Base-by-base conservation (phyloP, 2,797 vertebrate genomes). In the Lateolabrax maculatus region DNA sequence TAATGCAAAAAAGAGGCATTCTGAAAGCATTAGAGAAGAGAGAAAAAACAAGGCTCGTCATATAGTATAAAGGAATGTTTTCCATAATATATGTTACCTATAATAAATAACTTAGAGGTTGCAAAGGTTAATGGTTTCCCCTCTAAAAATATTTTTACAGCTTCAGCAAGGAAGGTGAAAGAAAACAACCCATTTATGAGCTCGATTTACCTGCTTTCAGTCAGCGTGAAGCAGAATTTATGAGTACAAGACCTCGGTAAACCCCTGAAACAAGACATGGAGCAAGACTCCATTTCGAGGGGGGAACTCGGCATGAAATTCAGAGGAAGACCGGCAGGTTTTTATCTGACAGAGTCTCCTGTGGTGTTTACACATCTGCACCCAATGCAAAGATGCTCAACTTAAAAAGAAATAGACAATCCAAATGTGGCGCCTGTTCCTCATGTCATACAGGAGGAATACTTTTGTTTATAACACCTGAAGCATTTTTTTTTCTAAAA, bases 131-230 rank as follows among this genome's bases (percentile, higher is more conserved):
- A 43, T 25, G 8, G n/a, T 36, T 66, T n/a, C 51, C 37, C 23
- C 6, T 58, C 65, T 48, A 23, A 36, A 53, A 19, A 34, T n/a
- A 23, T 67, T 69, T 69, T 61, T 51, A 62, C 71, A 71, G 67
- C 67, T 67, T 67, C 13, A 48, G 49, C 53, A 41, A 55, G 27
- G 21, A 39, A 18, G 9, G 13, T 27, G 15, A 65, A 66, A 18
- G 39, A 70, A 71, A 73, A 60, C 29, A 21, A 44, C 6, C 19
- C 29, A 36, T 69, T 63, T 12, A 39, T 25, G 19, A 52, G 53
- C 4, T 16, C 0, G 23, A 16, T 63, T 51, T 21, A 56, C 53
- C 61, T 34, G 23, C 69, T 10, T 11, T 8, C 37, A 29, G 31
- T 52, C 62, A 52, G 62, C 23, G 2, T 4, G 58, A 69, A 39